phyloP scores from a whole-genome alignment of 2,113 vertebrate species.

The Pagrus major region DNA sequence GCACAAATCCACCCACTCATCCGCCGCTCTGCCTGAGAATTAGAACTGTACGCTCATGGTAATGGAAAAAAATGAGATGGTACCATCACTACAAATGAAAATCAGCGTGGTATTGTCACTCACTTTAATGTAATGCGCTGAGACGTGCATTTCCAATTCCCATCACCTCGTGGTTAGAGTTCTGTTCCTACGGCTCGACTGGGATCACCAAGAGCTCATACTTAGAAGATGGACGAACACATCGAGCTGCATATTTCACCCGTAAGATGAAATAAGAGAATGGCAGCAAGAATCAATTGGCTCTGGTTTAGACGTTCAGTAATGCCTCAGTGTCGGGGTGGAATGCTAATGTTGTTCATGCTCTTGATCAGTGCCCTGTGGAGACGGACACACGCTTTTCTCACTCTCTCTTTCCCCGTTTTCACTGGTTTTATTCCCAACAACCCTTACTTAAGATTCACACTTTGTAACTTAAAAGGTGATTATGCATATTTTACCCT shows the following conservation, averaged over 20 bases:
- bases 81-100: constrained; percentile 48
- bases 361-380: constrained; percentile 51
- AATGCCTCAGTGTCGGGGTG: constrained; percentile 32
- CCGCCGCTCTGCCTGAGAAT: constrained; percentile 22
- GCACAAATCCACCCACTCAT: constrained; percentile 24
- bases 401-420: not conserved
- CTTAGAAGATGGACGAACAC: constrained; percentile 11
- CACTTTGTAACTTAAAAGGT: not conserved
- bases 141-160: constrained; percentile 50
- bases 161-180: constrained; percentile 18
- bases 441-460: not conserved
- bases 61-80: constrained; percentile 50
- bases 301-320: constrained; percentile 36
- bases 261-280: constrained; percentile 54
- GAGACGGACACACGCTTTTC: constrained; percentile 14
- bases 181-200: constrained; percentile 9
- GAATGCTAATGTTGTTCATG: constrained; percentile 65
- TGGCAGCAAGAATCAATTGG: constrained; percentile 59
- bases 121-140: constrained; percentile 42
- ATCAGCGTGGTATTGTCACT: constrained; percentile 57
- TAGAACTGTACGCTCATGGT: constrained; percentile 21
- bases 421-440: not conserved
- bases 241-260: constrained; percentile 51
- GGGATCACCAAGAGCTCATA: constrained; percentile 46
- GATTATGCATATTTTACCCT: not conserved